Evolutionary conservation across 2,888 invertebrate species (phyloP).

Genomic region (Xanthostigma xanthostigma): DNA sequence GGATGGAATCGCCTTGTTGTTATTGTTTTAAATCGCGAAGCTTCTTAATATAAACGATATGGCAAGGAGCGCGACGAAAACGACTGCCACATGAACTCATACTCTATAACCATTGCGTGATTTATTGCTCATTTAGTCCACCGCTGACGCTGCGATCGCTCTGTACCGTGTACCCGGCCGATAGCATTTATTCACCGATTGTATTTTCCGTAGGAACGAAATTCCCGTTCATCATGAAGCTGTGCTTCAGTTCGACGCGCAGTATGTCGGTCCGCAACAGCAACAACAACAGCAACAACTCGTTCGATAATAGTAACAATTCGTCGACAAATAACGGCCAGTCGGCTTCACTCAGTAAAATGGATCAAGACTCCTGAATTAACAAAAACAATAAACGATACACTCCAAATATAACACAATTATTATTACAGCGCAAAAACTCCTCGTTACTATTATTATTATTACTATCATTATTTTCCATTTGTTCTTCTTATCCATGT

Average conservation of each 20-base stretch:
- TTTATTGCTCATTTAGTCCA: no score
- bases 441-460: neutral
- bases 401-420: conserved; percentile 11
- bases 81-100: no score
- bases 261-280: conserved; percentile 37
- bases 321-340: conserved; percentile 1
- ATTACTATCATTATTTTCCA: neutral
- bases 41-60: no score
- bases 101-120: no score
- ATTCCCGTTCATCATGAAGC: conserved; percentile 96
- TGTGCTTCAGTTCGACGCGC: conserved; percentile 86
- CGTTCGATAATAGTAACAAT: conserved; percentile 8
- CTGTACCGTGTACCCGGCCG: no score
- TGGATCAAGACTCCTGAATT: conserved; percentile 6
- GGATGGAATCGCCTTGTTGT: no score
- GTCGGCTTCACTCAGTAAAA: conserved; percentile 5
- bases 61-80: no score
- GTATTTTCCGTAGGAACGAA: conserved; percentile 64
- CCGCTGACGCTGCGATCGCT: no score
- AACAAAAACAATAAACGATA: conserved; percentile 9
- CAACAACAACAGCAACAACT: conserved; percentile 21
- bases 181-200: conserved; percentile 2
- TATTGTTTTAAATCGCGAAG: no score
- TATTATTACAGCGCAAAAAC: neutral
- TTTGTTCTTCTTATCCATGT: neutral